These are phyloP conservation scores for Vulpes lagopus DNA, from an alignment of 2,113 vertebrate species.

Conservation along the genomic window DNA sequence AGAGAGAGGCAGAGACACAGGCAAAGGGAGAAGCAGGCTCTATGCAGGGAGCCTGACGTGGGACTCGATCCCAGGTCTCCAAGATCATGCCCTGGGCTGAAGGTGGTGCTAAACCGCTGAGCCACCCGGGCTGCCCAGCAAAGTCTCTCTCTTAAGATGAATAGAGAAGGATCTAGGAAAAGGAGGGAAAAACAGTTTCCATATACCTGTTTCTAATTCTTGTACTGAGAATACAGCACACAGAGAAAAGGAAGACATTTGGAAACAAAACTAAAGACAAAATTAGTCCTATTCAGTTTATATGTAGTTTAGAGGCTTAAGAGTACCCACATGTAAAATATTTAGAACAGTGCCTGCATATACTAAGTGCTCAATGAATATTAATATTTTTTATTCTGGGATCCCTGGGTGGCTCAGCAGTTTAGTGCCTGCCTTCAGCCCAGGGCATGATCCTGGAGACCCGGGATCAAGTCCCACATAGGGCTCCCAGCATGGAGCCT, in stretches of 20 bases:
- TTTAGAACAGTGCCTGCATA: background rate
- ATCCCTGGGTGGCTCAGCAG: too few species aligned
- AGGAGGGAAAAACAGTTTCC: background rate
- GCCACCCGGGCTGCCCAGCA: background rate
- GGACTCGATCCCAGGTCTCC: too few species aligned
- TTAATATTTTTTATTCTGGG: background rate
- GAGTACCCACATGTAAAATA: background rate
- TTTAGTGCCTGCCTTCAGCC: too few species aligned
- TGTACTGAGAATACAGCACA: background rate
- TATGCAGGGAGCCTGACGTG: too few species aligned
- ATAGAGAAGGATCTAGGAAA: background rate
- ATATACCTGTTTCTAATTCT: background rate
- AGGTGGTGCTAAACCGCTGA: too few species aligned
- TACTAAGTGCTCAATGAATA: background rate
- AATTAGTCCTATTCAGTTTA: background rate
- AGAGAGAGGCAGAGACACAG: too few species aligned
- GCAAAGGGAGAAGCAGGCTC: too few species aligned
- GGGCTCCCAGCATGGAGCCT: too few species aligned
- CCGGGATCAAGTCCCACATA: too few species aligned
- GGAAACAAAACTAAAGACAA: background rate
- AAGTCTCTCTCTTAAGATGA: background rate
- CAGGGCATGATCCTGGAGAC: too few species aligned
- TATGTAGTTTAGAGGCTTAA: background rate
- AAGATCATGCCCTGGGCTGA: too few species aligned
- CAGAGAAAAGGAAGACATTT: conserved; percentile 4